A percentile compares a stretch with the other conserved stretches of the same genome.
Evolutionary conservation across 2,113 vertebrate species (phyloP).

Genomic region (Raja brachyura): DNA sequence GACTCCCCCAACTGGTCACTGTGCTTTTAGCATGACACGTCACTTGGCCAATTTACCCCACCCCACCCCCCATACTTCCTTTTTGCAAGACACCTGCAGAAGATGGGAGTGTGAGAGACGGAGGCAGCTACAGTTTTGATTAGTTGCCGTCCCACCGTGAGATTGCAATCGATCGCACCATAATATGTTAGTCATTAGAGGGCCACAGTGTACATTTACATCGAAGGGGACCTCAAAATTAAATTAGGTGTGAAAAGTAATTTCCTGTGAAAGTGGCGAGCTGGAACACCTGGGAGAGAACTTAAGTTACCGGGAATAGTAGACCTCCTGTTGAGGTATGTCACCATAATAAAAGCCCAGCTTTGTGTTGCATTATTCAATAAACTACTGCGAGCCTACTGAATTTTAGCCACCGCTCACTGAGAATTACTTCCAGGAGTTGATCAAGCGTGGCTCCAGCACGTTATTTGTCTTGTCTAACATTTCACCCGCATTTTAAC

Average conservation of each 20-base stretch:
- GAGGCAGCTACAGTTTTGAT: conserved; percentile 20
- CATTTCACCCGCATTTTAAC: conserved; percentile 1
- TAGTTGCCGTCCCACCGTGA: conserved; percentile 57
- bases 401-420: conserved; percentile 28
- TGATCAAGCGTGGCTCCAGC: not conserved
- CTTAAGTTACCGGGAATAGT: conserved; percentile 59
- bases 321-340: conserved; percentile 35
- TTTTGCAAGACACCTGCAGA: conserved; percentile 32
- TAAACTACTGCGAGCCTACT: conserved; percentile 29
- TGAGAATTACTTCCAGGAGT: not conserved
- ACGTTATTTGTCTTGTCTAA: conserved; percentile 32
- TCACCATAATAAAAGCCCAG: conserved; percentile 32
- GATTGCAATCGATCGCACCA: conserved; percentile 79
- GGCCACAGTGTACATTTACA: conserved; percentile 93
- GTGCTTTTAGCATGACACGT: not conserved
- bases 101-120: conserved; percentile 22
- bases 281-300: conserved; percentile 69
- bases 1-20: not conserved
- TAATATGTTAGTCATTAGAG: conserved; percentile 93
- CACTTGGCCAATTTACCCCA: not conserved
- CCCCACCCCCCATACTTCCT: not conserved
- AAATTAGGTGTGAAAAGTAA: conserved; percentile 99
- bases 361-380: conserved; percentile 34
- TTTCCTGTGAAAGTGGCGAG: conserved; percentile 91
- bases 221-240: conserved; percentile 92